Evolutionary conservation across 2,113 vertebrate species (phyloP).

Genomic region (Nibea coibor): DNA sequence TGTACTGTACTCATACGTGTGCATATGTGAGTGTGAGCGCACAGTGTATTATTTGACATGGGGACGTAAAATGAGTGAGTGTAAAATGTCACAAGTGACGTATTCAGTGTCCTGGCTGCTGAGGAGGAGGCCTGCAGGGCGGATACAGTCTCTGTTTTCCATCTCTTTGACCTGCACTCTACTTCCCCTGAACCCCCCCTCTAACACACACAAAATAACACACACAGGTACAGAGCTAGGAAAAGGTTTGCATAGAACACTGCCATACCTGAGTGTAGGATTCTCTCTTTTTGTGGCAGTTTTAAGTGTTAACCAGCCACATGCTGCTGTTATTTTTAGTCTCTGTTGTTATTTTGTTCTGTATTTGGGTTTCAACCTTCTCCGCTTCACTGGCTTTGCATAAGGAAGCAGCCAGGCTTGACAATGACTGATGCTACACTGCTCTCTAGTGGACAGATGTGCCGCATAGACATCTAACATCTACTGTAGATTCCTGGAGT

Average conservation of each 20-base stretch:
- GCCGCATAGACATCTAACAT: constrained; percentile 27
- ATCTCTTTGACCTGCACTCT: constrained; percentile 41
- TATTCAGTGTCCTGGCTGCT: constrained; percentile 61
- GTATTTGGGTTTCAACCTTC: constrained; percentile 42
- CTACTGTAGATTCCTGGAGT: constrained; percentile 2
- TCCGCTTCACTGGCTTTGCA: constrained; percentile 41
- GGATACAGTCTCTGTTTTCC: constrained; percentile 61
- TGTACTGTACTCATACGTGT: constrained; percentile 58
- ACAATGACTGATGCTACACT: constrained; percentile 58
- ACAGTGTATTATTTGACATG: constrained; percentile 73
- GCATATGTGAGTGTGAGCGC: constrained; percentile 43
- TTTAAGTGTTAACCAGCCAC: constrained; percentile 12
- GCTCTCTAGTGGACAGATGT: constrained; percentile 80
- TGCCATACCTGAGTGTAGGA: not conserved
- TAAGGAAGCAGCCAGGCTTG: constrained; percentile 21
- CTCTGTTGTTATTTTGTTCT: constrained; percentile 37
- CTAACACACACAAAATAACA: not conserved
- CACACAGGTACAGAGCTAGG: not conserved
- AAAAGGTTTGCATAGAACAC: not conserved
- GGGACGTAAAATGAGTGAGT: constrained; percentile 74
- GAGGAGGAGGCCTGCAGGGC: constrained; percentile 41
- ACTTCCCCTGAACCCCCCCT: not conserved
- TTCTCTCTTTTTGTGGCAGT: constrained; percentile 1
- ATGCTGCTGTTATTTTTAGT: constrained; percentile 41
- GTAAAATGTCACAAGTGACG: constrained; percentile 81